Evolutionary conservation across 2,888 invertebrate genomes (phyloP).

Genomic region (Yponomeuta evonymella): DNA sequence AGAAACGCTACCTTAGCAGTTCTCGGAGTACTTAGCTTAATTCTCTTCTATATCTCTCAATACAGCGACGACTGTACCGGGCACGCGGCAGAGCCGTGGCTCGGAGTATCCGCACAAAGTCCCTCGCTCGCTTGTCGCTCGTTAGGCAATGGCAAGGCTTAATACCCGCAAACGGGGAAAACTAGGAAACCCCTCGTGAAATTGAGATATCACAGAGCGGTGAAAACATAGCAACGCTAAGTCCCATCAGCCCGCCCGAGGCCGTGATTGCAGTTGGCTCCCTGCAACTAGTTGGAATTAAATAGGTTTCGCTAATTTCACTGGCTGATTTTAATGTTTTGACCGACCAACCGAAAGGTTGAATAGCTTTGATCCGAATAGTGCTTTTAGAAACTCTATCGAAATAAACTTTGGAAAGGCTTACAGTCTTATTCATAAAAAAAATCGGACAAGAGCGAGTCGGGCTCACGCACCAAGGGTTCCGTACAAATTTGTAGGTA

Average conservation of each 20-base stretch:
- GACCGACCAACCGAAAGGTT: neutral
- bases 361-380: neutral
- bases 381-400: neutral
- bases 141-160: constrained; percentile 37
- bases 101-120: constrained; percentile 20
- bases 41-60: constrained; percentile 9
- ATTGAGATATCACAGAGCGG: constrained; percentile 61
- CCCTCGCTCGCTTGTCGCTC: constrained; percentile 38
- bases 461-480: too few relatives aligned
- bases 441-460: too few relatives aligned
- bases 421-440: too few relatives aligned
- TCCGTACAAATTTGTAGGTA: too few relatives aligned
- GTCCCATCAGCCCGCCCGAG: constrained; percentile 45
- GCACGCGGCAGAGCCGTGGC: constrained; percentile 11
- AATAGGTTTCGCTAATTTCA: constrained; percentile 1
- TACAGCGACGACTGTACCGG: neutral
- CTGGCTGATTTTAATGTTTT: neutral
- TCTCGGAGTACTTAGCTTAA: neutral
- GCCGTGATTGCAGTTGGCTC: constrained; percentile 36
- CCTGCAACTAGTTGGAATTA: constrained; percentile 6
- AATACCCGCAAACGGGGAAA: constrained; percentile 53
- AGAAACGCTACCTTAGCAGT: neutral
- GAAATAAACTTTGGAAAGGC: neutral
- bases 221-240: constrained; percentile 72
- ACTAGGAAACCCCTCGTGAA: constrained; percentile 52